A percentile compares a stretch with the other conserved stretches of the same genome.
phyloP scores from a whole-genome alignment of 2,888 invertebrate genomes.

The Apodemia hepburni region DNA sequence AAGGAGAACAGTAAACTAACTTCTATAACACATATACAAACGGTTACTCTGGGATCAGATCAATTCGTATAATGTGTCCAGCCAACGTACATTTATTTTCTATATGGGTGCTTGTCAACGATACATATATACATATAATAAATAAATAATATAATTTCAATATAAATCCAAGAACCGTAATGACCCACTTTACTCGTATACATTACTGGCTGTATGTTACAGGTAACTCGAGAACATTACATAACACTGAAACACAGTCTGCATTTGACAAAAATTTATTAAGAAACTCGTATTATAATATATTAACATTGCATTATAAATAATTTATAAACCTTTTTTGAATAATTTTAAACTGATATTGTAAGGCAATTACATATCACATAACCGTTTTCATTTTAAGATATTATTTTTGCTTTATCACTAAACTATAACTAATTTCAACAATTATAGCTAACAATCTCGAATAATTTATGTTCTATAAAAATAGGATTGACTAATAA shows the following conservation, averaged over 20 bases:
- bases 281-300: constrained; percentile 8
- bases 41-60: no score
- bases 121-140: no score
- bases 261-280: constrained; percentile 12
- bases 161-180: constrained; percentile 6
- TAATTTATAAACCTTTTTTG: constrained; percentile 12
- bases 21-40: no score
- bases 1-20: no score
- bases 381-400: constrained; percentile 7
- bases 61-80: no score
- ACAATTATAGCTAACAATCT: constrained; percentile 15
- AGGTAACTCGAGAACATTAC: constrained; percentile 2
- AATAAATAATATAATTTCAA: background rate
- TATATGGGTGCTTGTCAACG: no score
- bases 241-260: constrained; percentile 6
- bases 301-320: constrained; percentile 13
- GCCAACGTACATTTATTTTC: no score
- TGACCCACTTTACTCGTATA: constrained; percentile 6
- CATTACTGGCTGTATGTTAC: background rate
- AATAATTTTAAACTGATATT: background rate
- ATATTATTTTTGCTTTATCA: background rate
- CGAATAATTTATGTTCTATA: constrained; percentile 11
- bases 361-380: constrained; percentile 14
- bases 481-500: constrained; percentile 18
- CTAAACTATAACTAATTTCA: constrained; percentile 9